These are phyloP conservation scores for Drosophila pseudotalamancana DNA, from an alignment of 2,888 invertebrate genomes.

Conservation along the genomic window DNA sequence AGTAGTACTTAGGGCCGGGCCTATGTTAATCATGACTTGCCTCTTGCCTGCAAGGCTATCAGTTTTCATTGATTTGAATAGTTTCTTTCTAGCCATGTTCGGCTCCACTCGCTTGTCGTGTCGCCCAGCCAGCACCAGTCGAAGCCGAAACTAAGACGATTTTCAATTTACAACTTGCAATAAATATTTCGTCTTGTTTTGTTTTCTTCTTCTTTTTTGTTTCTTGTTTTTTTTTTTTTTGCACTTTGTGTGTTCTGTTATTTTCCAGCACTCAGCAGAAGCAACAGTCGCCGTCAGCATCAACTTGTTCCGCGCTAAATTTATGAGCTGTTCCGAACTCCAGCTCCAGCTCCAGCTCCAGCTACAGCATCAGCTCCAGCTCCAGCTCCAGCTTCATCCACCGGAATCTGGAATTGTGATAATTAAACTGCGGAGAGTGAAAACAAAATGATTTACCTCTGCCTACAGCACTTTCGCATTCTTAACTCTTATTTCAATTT, in stretches of 20 bases:
- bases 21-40: slow-evolving; percentile 74
- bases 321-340: slow-evolving; percentile 56
- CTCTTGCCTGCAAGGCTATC: slow-evolving; percentile 69
- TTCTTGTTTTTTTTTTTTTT: background rate
- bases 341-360: slow-evolving; percentile 35
- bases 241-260: background rate
- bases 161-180: slow-evolving; percentile 70
- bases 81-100: slow-evolving; percentile 43
- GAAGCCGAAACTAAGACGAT: slow-evolving; percentile 37
- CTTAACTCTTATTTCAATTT: slow-evolving; percentile 4
- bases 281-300: slow-evolving; percentile 51
- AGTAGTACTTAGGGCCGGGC: slow-evolving; percentile 49
- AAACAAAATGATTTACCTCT: slow-evolving; percentile 70
- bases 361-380: slow-evolving; percentile 31
- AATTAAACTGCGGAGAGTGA: slow-evolving; percentile 72
- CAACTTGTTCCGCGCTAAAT: slow-evolving; percentile 63
- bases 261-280: slow-evolving; percentile 10
- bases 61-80: slow-evolving; percentile 78
- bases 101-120: slow-evolving; percentile 16
- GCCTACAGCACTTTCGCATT: slow-evolving; percentile 14
- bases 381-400: slow-evolving; percentile 37
- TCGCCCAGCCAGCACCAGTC: slow-evolving; percentile 1
- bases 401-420: slow-evolving; percentile 66
- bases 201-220: background rate
- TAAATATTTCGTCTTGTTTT: slow-evolving; percentile 49